These are phyloP conservation scores for Malaclemys terrapin DNA, from an alignment of 2,113 vertebrate species.

Conservation along the genomic window DNA sequence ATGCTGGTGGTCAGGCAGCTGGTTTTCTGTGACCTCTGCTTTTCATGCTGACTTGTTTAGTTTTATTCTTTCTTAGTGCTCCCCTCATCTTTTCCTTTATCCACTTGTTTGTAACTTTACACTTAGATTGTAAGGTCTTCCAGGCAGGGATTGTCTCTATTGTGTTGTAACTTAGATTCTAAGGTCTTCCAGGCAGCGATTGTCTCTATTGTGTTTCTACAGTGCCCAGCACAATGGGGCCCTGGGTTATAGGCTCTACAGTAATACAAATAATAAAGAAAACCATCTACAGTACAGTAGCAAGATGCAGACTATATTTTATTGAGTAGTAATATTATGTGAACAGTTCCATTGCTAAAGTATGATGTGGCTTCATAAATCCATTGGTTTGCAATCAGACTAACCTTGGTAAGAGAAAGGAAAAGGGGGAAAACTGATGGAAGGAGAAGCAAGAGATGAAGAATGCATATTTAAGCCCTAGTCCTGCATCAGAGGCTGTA, in stretches of 20 bases:
- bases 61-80: not conserved
- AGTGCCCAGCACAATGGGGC: not conserved
- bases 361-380: not conserved
- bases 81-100: not conserved
- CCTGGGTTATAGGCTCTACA: not conserved
- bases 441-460: not conserved
- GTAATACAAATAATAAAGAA: not conserved
- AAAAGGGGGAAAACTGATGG: not conserved
- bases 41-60: not conserved
- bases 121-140: not conserved
- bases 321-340: not conserved
- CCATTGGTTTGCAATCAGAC: not conserved
- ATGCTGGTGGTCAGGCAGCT: not conserved
- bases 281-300: not conserved
- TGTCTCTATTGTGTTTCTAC: not conserved
- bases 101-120: not conserved
- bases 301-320: not conserved
- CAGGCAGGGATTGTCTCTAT: not conserved
- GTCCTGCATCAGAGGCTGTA: not conserved
- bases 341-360: not conserved
- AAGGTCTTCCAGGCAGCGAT: not conserved
- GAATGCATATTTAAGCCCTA: not conserved
- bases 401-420: not conserved
- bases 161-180: not conserved
- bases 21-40: not conserved